Conservation (phyloP, 2,113 vertebrate species). For the Hypocryptadius cinnamomeus region DNA sequence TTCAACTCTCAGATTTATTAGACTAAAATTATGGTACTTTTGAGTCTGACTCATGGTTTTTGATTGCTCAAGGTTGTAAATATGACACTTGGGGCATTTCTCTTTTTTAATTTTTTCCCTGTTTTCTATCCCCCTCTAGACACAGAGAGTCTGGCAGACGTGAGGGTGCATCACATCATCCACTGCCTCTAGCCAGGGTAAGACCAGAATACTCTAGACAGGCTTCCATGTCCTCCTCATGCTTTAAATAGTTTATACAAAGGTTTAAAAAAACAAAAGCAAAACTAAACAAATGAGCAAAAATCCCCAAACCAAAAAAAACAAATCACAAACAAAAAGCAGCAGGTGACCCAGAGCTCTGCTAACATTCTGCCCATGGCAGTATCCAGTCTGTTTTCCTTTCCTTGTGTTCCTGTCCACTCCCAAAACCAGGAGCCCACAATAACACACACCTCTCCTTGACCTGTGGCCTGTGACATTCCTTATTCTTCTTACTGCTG, state of each 20-base stretch:
- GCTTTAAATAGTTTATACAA: background rate
- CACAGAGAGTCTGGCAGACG: background rate
- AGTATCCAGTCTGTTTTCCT: background rate
- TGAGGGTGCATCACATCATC: background rate
- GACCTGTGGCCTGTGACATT: background rate
- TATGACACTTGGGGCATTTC: background rate
- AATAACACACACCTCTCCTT: background rate
- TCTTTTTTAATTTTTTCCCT: background rate
- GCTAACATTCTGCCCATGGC: rapidly evolving
- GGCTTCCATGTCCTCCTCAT: background rate
- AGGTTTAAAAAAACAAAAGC: too few species aligned
- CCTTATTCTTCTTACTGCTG: background rate
- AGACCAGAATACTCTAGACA: background rate
- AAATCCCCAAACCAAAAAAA: background rate
- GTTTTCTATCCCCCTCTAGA: background rate
- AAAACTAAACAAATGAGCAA: background rate
- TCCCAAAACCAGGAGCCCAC: background rate
- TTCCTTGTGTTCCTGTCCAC: background rate
- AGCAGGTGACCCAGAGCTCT: background rate
- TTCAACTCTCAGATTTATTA: background rate
- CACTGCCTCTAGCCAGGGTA: background rate
- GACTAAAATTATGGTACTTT: background rate
- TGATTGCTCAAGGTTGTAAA: background rate
- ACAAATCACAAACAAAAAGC: background rate
- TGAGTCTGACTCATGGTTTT: background rate